Evolutionary conservation across 2,888 invertebrate species (phyloP), one percentile per base, ranked within the genome.

Genomic region (Polyommatus icarus): DNA sequence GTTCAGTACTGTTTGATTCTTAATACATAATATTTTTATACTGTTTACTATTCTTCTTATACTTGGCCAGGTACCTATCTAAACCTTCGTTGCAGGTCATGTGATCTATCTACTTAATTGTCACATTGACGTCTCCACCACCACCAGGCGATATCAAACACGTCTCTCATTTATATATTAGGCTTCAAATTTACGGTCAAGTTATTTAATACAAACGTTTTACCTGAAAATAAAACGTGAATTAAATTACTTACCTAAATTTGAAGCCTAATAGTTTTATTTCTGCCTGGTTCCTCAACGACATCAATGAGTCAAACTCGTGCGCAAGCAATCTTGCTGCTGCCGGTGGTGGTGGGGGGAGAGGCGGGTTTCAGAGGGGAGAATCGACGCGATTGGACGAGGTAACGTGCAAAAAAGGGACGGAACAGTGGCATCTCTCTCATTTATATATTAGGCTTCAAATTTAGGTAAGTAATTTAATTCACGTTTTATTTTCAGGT

Each of bases 101-200:
- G 57, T 18, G n/a, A 57, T n/a, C 40, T 75, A 77, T 54, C 7
- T 46, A 46, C 29, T 29, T 32, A 36, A 61, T 54, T 50, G 32
- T 77, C 36, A 79, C 73, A 77, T 77, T 78, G 71, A 75, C 71
- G 75, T 76, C 12, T 12, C 32, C 57, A 73, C 73, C 71, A 77
- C 75, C 77, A 72, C 80, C 79, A 79, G 78, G 79, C 79, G 78
- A 80, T 78, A 80, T 77, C 79, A 79, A 79, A 79, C 78, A 79
- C 46, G 76, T 79, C 79, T 78, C 77, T 36, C 20, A 40, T 76
- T 40, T 40, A 54, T 40, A 40, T 61, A 61, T 76, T 61, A 76
- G 67, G 61, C 76, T 76, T 76, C 67, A 61, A 61, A 76, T 76
- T 61, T 76, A 76, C 61, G 76, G 24, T 76, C 57, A 59, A 67